phyloP scores from a whole-genome alignment of 2,113 vertebrate species.

The Ictidomys tridecemlineatus region DNA sequence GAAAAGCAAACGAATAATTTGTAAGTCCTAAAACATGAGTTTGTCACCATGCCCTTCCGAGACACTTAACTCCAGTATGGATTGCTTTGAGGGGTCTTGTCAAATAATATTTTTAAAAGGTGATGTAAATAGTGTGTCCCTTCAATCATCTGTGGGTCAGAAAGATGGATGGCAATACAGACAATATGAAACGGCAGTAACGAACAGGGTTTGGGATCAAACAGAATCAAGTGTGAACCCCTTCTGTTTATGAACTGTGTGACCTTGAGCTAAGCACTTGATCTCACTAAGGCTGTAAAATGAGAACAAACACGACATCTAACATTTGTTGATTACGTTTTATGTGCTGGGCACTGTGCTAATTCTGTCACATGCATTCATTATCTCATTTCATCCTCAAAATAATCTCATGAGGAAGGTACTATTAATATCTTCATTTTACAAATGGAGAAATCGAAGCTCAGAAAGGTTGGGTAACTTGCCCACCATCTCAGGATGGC shows the following conservation, averaged over 20 bases:
- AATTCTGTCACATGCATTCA: constrained; percentile 50
- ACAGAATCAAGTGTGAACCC: neutral
- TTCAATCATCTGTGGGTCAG: constrained; percentile 16
- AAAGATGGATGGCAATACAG: constrained; percentile 7
- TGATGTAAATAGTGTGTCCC: neutral
- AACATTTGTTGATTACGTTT: constrained; percentile 46
- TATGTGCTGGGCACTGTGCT: constrained; percentile 1
- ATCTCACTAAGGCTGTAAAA: neutral
- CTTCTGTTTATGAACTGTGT: neutral
- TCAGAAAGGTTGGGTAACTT: constrained; percentile 46
- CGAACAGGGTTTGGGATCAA: neutral
- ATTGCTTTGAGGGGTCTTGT: constrained; percentile 24
- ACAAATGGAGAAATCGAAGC: constrained; percentile 51
- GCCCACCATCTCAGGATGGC: neutral
- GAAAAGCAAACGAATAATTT: neutral
- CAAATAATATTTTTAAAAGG: neutral
- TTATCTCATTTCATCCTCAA: constrained; percentile 65
- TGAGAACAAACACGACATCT: constrained; percentile 34
- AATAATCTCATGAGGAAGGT: constrained; percentile 54
- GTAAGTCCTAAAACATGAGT: constrained; percentile 8
- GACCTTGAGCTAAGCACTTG: neutral
- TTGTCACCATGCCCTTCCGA: neutral
- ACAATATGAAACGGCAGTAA: neutral
- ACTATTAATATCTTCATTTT: constrained; percentile 64
- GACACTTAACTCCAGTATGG: neutral